Conservation (phyloP, 2,888 invertebrate genomes). For the Gymnocheta viridis region DNA sequence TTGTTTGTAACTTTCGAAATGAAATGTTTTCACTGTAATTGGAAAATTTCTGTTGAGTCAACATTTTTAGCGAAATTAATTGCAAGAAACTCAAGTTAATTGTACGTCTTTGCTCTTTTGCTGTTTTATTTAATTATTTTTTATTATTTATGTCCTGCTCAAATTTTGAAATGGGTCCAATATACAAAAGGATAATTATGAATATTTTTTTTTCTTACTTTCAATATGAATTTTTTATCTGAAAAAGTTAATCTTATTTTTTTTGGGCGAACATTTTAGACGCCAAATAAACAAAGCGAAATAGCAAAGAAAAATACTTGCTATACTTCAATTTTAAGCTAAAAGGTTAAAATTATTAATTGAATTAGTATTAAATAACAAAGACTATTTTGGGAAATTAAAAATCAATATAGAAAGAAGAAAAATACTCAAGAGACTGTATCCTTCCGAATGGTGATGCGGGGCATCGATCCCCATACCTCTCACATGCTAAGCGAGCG, state of each 20-base stretch:
- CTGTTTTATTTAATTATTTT: constrained; percentile 56
- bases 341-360: constrained; percentile 57
- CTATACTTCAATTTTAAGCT: constrained; percentile 5
- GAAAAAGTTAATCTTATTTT: not conserved
- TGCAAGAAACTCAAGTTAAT: constrained; percentile 57
- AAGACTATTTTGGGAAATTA: not conserved
- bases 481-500: constrained; percentile 81
- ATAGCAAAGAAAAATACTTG: not conserved
- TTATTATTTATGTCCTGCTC: constrained; percentile 47
- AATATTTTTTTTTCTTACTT: not conserved
- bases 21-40: constrained; percentile 24
- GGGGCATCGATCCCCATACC: constrained; percentile 80
- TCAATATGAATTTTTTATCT: constrained; percentile 23
- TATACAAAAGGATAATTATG: constrained; percentile 42
- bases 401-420: constrained; percentile 34
- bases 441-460: no score
- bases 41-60: constrained; percentile 45
- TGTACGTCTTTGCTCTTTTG: constrained; percentile 7
- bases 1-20: constrained; percentile 20
- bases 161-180: constrained; percentile 65
- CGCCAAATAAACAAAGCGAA: constrained; percentile 2
- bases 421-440: constrained; percentile 25
- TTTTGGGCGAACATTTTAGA: not conserved
- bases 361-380: not conserved
- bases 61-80: constrained; percentile 60